These are phyloP conservation scores for Leuciscus waleckii DNA, from an alignment of 2,797 vertebrate species.

Conservation along the genomic window DNA sequence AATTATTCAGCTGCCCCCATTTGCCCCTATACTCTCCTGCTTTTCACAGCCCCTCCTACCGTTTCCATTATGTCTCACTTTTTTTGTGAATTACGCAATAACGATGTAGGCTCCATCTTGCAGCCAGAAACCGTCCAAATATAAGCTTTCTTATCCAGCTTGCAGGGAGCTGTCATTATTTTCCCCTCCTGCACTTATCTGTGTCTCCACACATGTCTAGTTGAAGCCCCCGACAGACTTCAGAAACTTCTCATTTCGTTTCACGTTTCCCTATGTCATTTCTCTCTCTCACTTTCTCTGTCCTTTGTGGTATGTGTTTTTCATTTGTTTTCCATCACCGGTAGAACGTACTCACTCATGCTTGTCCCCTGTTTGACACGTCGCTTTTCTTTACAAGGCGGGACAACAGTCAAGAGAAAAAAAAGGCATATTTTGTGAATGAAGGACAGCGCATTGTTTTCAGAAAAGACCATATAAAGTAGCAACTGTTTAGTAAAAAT, in stretches of 20 bases:
- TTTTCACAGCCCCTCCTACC: constrained; percentile 7
- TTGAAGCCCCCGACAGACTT: constrained; percentile 24
- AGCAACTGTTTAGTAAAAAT: background rate
- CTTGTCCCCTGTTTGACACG: constrained; percentile 27
- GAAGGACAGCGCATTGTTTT: background rate
- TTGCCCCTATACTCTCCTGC: background rate
- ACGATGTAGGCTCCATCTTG: constrained; percentile 31
- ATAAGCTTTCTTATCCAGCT: constrained; percentile 54
- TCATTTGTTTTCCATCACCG: constrained; percentile 26
- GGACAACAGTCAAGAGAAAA: background rate
- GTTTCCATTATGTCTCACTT: constrained; percentile 10
- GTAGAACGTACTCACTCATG: constrained; percentile 1
- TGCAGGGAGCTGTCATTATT: constrained; percentile 45
- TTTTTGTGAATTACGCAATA: constrained; percentile 34
- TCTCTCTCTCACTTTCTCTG: constrained; percentile 12
- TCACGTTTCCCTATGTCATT: background rate
- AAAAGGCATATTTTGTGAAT: background rate
- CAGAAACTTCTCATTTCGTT: constrained; percentile 43
- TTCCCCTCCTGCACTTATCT: constrained; percentile 29
- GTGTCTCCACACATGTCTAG: constrained; percentile 28
- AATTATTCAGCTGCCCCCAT: constrained; percentile 53
- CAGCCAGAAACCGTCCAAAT: constrained; percentile 34
- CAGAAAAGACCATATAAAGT: background rate
- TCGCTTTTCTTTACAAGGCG: background rate
- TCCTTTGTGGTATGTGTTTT: constrained; percentile 13